phyloP scores from a whole-genome alignment of 2,113 vertebrate species.

The Montifringilla adamsi region DNA sequence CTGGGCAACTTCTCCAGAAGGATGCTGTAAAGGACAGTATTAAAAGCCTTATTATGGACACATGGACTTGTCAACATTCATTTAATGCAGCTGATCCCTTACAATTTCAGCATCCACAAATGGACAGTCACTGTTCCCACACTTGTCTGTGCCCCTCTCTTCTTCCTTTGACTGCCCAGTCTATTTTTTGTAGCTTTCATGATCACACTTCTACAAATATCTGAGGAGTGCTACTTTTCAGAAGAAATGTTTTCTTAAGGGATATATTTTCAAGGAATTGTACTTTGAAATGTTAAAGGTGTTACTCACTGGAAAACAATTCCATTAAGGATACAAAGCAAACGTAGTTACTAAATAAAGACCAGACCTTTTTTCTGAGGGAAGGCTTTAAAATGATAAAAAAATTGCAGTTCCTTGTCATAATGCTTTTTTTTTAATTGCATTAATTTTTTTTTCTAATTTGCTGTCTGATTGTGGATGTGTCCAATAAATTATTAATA shows the following conservation, averaged over 20 bases:
- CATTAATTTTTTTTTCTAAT: neutral
- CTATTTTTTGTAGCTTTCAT: neutral
- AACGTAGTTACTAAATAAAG: neutral
- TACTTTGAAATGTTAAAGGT: neutral
- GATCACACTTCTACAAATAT: neutral
- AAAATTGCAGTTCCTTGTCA: neutral
- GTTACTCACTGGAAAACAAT: neutral
- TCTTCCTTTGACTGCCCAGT: neutral
- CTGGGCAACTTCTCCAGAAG: neutral
- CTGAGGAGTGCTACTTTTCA: neutral
- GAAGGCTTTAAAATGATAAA: neutral
- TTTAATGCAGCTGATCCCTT: neutral
- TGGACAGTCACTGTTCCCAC: neutral
- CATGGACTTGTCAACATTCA: neutral
- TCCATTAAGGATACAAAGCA: neutral
- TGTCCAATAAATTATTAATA: neutral
- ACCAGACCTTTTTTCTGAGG: neutral
- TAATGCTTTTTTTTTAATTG: neutral
- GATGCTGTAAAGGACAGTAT: neutral
- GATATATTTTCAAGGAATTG: neutral
- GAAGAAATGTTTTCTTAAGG: neutral
- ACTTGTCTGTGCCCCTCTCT: rapidly evolving
- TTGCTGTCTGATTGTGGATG: neutral
- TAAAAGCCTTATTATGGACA: neutral
- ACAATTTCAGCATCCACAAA: neutral